phyloP scores from a whole-genome alignment of 2,797 vertebrate genomes.

The Melanitta fusca region DNA sequence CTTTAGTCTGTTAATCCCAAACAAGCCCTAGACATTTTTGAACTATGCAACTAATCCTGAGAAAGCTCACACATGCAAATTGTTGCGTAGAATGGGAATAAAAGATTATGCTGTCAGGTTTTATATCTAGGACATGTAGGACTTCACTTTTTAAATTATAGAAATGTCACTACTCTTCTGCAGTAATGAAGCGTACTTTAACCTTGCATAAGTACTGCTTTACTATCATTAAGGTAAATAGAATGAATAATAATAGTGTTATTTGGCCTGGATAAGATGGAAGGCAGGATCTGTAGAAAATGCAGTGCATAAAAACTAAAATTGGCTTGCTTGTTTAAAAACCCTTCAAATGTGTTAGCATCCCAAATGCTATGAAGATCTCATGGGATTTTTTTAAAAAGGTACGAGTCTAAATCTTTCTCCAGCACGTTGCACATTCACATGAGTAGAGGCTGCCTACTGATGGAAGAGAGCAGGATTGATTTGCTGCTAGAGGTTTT shows the following conservation, averaged over 20 bases:
- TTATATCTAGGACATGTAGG: not conserved
- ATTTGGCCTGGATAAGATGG: not conserved
- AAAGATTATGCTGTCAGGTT: constrained; percentile 34
- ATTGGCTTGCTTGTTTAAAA: not conserved
- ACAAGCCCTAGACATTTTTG: constrained; percentile 28
- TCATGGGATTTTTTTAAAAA: not conserved
- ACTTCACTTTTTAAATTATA: constrained; percentile 16
- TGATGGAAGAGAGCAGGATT: not conserved
- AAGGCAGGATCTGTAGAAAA: not conserved
- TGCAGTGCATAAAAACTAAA: not conserved
- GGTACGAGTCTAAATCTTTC: not conserved
- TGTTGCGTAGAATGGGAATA: constrained; percentile 29
- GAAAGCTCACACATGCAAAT: constrained; percentile 29
- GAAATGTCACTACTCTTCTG: not conserved
- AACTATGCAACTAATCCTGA: constrained; percentile 34
- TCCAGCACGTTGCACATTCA: rapidly evolving
- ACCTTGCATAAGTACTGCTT: not conserved
- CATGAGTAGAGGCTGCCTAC: not conserved
- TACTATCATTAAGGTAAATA: not conserved
- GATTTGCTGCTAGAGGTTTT: not conserved
- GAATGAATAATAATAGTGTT: not conserved
- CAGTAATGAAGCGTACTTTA: not conserved
- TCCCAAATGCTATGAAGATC: not conserved
- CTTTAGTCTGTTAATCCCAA: constrained; percentile 50
- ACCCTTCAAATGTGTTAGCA: not conserved